A percentile compares a stretch with the other conserved stretches of the same genome.
Conservation (phyloP, 2,113 vertebrate species). For the Mirounga angustirostris region DNA sequence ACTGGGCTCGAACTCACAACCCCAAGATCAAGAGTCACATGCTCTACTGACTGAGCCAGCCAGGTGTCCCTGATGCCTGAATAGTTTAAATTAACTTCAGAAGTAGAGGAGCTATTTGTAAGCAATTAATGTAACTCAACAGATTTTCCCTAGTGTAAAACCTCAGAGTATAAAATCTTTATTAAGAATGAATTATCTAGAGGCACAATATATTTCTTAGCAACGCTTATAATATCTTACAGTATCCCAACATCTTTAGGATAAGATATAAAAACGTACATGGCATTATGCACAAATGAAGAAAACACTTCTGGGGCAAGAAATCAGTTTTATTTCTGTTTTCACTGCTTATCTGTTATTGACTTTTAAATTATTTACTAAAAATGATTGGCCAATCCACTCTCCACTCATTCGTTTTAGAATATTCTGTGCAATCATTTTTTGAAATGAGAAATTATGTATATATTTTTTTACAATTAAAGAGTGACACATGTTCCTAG, state of each 20-base stretch:
- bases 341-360: background rate
- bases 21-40: background rate
- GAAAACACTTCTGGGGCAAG: background rate
- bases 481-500: background rate
- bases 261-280: background rate
- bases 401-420: background rate
- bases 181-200: background rate
- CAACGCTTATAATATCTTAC: background rate
- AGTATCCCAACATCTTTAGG: background rate
- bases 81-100: background rate
- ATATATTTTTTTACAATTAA: background rate
- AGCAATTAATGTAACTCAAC: background rate
- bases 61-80: background rate
- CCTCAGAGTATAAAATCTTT: background rate
- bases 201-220: background rate
- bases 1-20: background rate
- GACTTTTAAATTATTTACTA: background rate
- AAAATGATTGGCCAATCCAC: background rate
- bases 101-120: background rate
- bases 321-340: slow-evolving; percentile 20
- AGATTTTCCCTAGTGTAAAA: background rate
- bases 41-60: background rate
- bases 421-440: background rate
- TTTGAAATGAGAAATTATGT: background rate
- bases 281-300: background rate